These are phyloP conservation scores for Drosophila kepulauana DNA, from an alignment of 1,140 invertebrate genomes.

Conservation along the genomic window DNA sequence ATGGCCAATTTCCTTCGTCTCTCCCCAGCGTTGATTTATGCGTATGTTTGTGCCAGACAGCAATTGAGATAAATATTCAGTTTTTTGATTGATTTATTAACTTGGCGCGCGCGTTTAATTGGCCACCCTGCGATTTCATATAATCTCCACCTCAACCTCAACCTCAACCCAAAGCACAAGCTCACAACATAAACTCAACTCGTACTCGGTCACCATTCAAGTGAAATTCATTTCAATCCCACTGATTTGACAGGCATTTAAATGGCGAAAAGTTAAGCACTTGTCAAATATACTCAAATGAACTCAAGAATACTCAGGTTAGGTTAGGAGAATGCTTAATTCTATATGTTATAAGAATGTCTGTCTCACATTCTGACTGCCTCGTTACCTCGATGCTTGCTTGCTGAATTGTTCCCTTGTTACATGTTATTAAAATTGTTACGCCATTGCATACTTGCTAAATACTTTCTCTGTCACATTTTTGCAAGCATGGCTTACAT, in stretches of 20 bases:
- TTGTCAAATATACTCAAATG: slow-evolving; percentile 19
- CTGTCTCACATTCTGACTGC: neutral
- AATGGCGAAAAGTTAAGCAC: slow-evolving; percentile 16
- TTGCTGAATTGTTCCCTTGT: slow-evolving; percentile 10
- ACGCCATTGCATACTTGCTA: slow-evolving; percentile 25
- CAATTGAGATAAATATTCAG: slow-evolving; percentile 46
- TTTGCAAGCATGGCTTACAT: slow-evolving; percentile 21
- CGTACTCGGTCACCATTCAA: neutral
- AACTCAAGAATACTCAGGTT: neutral
- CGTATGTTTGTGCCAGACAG: slow-evolving; percentile 34
- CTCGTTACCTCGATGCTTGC: neutral
- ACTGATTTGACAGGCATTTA: slow-evolving; percentile 10
- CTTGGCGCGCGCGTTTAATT: slow-evolving; percentile 27
- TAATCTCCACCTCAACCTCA: neutral
- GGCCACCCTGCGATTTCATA: slow-evolving; percentile 14
- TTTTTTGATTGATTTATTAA: slow-evolving; percentile 52
- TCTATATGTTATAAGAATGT: neutral
- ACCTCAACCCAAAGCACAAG: no score
- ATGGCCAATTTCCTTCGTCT: slow-evolving; percentile 14
- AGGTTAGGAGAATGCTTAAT: neutral
- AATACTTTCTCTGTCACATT: slow-evolving; percentile 48
- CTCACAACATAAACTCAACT: neutral
- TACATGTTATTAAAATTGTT: slow-evolving; percentile 43
- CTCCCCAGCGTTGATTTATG: slow-evolving; percentile 55
- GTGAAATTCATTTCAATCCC: neutral